Evolutionary conservation across 1,140 invertebrate genomes (phyloP), one percentile per base, ranked within the genome.

Genomic region (Drosophila trapezifrons): DNA sequence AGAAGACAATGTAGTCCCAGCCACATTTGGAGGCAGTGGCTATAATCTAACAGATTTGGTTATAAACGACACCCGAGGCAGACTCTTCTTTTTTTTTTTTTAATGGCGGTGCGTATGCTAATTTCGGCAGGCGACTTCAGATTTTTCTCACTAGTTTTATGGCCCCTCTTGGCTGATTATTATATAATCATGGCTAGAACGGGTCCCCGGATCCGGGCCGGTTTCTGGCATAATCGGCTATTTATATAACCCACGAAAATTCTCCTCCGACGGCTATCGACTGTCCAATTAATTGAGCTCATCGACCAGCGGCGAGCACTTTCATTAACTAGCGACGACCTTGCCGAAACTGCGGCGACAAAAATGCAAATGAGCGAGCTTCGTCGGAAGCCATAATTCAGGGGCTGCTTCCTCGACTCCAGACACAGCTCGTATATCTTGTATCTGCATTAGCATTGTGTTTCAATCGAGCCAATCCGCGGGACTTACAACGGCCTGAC

Each of bases 221-320:
- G 83, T 86, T 86, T 89, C 32, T 89, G 62, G 79, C 79, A 86
- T 86, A 86, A 86, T 89, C 49, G 62, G 63, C 64, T 86, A 83
- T 83, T 89, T 83, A 66, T 87, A 87, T 66, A 63, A 62, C 46
- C 63, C 49, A 64, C 67, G 55, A 72, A 81, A 79, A 87, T 89
- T 86, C 75, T 86, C 58, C 29, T 15, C 17, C 29, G 13, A 20
- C 27, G 9, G 15, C 17, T 22, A 29, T 29, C 27, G 47, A 45
- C 64, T 52, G 49, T 45, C 64, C 67, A 72, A 86, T 86, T 86
- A 86, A 86, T 86, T 87, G 83, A 76, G 85, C 52, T 65, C 69
- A 60, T 71, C 67, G 65, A 35, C 75, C 45, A 47, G 29, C 47
- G 57, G 38, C 37, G 63, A 83, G 59, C 76, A 86, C 83, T 86